Percentiles rank a stretch among this genome's conserved stretches.
Conservation (phyloP, 1,140 invertebrate species). For the Atopsyche davidsoni region DNA sequence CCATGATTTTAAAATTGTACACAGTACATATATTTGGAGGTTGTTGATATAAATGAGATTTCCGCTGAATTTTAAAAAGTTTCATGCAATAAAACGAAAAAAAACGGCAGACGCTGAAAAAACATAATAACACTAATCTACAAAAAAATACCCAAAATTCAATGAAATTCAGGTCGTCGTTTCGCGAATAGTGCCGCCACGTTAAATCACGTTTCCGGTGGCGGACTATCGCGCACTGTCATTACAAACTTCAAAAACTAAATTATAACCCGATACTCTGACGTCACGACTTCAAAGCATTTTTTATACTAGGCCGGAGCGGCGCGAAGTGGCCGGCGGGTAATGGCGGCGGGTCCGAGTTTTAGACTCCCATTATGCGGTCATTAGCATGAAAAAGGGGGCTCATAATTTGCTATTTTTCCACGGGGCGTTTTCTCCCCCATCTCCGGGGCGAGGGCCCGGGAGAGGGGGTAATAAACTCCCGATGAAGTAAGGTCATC, state of each 20-base stretch:
- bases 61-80: neutral
- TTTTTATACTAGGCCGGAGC: too few relatives aligned
- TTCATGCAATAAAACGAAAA: neutral
- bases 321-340: too few relatives aligned
- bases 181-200: too few relatives aligned
- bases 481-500: neutral
- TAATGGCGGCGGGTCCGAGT: too few relatives aligned
- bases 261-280: too few relatives aligned
- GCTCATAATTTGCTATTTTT: conserved; percentile 12
- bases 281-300: neutral
- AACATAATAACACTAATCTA: neutral
- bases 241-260: too few relatives aligned
- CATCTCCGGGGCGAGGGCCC: neutral
- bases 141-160: too few relatives aligned
- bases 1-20: too few relatives aligned
- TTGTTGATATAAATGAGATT: neutral
- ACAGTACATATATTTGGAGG: too few relatives aligned
- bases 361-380: conserved; percentile 12
- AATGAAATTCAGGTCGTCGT: too few relatives aligned
- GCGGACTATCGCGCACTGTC: too few relatives aligned
- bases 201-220: too few relatives aligned
- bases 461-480: neutral
- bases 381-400: conserved; percentile 16
- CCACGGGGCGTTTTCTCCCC: neutral
- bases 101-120: neutral